Conservation (phyloP, 2,797 vertebrate genomes). For the Decapterus maruadsi region DNA sequence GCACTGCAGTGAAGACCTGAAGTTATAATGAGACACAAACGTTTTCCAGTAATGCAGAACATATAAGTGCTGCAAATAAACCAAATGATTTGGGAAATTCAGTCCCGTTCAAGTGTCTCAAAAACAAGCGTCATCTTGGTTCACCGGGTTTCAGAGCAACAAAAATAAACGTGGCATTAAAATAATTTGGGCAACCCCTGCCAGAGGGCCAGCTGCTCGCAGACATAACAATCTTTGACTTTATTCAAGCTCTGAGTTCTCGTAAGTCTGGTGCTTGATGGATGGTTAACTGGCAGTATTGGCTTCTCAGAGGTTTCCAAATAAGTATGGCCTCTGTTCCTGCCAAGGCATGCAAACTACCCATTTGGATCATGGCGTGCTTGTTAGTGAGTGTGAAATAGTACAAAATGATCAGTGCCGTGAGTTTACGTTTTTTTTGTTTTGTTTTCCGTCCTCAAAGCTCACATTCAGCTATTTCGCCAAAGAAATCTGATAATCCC, state of each 20-base stretch:
- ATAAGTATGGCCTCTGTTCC: slow-evolving; percentile 61
- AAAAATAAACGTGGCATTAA: slow-evolving; percentile 52
- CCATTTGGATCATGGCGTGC: slow-evolving; percentile 60
- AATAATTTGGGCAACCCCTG: slow-evolving; percentile 42
- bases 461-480: slow-evolving; percentile 44
- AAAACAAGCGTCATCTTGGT: slow-evolving; percentile 59
- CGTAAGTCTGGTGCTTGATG: slow-evolving; percentile 54
- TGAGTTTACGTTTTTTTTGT: slow-evolving; percentile 41
- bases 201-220: slow-evolving; percentile 33
- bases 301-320: slow-evolving; percentile 52
- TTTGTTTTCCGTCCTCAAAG: slow-evolving; percentile 52
- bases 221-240: slow-evolving; percentile 59
- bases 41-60: slow-evolving; percentile 52
- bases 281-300: slow-evolving; percentile 58
- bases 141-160: slow-evolving; percentile 35
- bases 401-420: slow-evolving; percentile 59
- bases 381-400: slow-evolving; percentile 63
- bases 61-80: slow-evolving; percentile 34
- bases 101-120: slow-evolving; percentile 31
- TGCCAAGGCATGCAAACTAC: slow-evolving; percentile 71
- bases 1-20: slow-evolving; percentile 37
- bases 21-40: slow-evolving; percentile 53
- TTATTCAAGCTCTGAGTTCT: slow-evolving; percentile 49
- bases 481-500: slow-evolving; percentile 62
- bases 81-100: slow-evolving; percentile 31